Conservation (phyloP, 2,113 vertebrate genomes). For the Rhabdornis inornatus region DNA sequence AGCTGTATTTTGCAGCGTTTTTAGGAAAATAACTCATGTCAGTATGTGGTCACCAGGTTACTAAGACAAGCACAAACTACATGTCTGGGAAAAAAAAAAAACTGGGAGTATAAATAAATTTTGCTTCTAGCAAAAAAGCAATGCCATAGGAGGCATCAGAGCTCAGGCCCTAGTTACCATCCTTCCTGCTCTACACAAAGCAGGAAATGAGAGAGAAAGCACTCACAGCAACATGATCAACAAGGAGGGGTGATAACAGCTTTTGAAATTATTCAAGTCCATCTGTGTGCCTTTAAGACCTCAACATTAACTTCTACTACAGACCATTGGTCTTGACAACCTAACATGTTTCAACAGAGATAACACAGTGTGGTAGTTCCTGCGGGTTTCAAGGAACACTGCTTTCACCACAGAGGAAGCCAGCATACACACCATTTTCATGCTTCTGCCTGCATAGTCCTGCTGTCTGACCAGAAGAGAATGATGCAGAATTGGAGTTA, state of each 20-base stretch:
- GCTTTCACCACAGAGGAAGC: background rate
- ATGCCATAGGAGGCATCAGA: background rate
- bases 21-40: background rate
- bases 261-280: background rate
- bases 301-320: background rate
- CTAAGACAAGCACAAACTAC: background rate
- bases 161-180: background rate
- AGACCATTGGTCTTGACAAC: background rate
- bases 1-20: accelerated
- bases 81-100: background rate
- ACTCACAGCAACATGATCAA: background rate
- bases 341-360: background rate
- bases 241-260: background rate
- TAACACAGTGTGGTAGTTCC: background rate
- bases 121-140: background rate
- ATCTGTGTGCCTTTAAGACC: background rate
- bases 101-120: background rate
- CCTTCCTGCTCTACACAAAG: background rate
- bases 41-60: background rate
- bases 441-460: background rate
- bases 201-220: background rate
- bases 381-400: background rate
- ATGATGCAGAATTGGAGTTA: background rate
- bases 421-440: background rate
- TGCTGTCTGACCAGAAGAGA: background rate